These are phyloP conservation scores for Sitta europaea DNA, from an alignment of 2,113 vertebrate species.

Conservation along the genomic window DNA sequence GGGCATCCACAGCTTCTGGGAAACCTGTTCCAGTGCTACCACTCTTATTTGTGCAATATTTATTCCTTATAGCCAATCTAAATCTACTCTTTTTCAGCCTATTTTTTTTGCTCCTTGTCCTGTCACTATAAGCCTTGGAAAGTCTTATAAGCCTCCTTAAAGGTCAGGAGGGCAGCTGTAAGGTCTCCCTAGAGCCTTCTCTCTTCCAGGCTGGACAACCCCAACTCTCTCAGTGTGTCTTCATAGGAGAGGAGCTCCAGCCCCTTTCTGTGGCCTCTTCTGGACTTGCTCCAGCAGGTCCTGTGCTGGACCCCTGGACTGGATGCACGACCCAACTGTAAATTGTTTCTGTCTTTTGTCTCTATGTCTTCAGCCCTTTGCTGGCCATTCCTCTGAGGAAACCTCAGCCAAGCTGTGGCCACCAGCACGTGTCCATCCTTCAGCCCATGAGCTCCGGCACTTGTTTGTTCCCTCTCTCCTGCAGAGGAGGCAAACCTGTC, in stretches of 20 bases:
- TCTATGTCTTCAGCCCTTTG: not conserved
- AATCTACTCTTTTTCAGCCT: not conserved
- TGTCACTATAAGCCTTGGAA: not conserved
- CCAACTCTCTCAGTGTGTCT: not conserved
- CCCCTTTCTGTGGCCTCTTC: not conserved
- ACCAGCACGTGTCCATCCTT: accelerated
- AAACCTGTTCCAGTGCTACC: not conserved
- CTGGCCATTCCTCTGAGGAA: not conserved
- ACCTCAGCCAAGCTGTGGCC: not conserved
- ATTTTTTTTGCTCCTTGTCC: not conserved
- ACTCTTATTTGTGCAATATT: not conserved
- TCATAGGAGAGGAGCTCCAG: not conserved
- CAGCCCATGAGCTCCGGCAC: accelerated
- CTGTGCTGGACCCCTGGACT: not conserved
- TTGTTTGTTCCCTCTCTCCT: not conserved
- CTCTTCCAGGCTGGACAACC: not conserved
- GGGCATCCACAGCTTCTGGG: not conserved
- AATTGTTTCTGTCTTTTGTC: not conserved
- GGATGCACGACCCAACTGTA: not conserved
- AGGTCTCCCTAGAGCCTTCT: not conserved
- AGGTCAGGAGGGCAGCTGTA: too few relatives aligned
- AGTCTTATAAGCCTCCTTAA: not conserved
- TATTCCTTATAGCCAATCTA: accelerated
- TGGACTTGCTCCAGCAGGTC: not conserved
- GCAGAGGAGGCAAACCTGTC: not conserved